Evolutionary conservation across 2,113 vertebrate species (phyloP).

Genomic region (Sakesphorus luctuosus): DNA sequence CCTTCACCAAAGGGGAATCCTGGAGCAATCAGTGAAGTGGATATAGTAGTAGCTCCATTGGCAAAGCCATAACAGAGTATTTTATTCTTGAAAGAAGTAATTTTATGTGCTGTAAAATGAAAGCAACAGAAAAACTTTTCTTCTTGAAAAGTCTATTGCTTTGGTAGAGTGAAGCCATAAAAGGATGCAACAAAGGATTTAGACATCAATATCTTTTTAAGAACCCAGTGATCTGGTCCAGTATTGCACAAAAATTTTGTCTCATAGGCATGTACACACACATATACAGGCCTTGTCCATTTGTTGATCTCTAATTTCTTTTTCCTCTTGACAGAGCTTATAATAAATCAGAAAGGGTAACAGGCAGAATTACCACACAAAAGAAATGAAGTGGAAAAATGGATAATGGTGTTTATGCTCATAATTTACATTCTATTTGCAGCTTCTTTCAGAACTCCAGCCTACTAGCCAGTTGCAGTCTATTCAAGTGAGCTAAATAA

Average conservation of each 20-base stretch:
- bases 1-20: background rate
- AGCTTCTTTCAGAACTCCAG: background rate
- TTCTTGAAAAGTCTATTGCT: background rate
- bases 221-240: background rate
- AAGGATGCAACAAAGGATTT: background rate
- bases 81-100: background rate
- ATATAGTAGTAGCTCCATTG: background rate
- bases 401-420: background rate
- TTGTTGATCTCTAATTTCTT: conserved; percentile 1
- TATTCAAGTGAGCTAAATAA: background rate
- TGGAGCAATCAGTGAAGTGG: background rate
- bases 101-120: background rate
- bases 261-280: background rate
- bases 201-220: background rate
- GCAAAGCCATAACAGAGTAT: background rate
- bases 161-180: background rate
- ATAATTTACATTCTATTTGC: conserved; percentile 5
- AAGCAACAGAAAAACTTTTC: background rate
- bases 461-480: background rate
- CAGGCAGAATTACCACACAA: background rate
- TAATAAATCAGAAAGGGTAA: conserved; percentile 11
- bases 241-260: background rate
- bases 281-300: background rate
- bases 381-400: background rate
- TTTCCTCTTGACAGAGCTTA: background rate